phyloP scores from a whole-genome alignment of 2,888 invertebrate species.

The Synergus gifuensis region DNA sequence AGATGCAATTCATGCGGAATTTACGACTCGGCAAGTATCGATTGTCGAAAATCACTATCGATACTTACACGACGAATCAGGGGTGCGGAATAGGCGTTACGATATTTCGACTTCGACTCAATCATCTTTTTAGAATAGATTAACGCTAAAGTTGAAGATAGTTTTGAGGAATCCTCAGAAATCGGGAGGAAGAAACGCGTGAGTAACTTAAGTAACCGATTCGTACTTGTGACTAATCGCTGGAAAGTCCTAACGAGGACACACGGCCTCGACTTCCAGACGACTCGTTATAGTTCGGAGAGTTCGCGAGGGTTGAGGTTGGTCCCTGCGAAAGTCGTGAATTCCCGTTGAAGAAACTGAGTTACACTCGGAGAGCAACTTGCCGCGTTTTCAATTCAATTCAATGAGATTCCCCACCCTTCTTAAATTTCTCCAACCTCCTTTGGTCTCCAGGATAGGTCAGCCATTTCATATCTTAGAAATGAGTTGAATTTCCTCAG shows the following conservation, averaged over 20 bases:
- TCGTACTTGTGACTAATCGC: conserved; percentile 46
- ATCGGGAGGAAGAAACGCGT: conserved; percentile 18
- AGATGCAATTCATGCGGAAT: too few relatives aligned
- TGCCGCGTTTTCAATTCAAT: conserved; percentile 57
- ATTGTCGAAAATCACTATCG: too few relatives aligned
- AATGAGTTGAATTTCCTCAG: background rate
- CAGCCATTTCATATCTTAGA: background rate
- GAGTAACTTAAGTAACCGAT: conserved; percentile 43
- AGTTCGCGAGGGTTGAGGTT: conserved; percentile 26
- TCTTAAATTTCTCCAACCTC: background rate
- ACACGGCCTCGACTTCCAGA: conserved; percentile 44
- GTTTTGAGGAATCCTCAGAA: conserved; percentile 7
- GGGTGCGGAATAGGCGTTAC: too few relatives aligned
- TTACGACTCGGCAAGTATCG: too few relatives aligned
- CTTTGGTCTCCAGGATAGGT: background rate
- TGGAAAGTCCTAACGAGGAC: conserved; percentile 47
- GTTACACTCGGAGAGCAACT: conserved; percentile 42
- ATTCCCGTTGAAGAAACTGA: conserved; percentile 41
- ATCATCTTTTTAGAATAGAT: too few relatives aligned
- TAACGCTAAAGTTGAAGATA: background rate
- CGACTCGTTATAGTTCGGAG: conserved; percentile 36
- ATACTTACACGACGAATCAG: too few relatives aligned
- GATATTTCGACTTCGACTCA: too few relatives aligned
- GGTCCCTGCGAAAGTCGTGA: conserved; percentile 41
- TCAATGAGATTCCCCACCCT: conserved; percentile 57